Base-by-base conservation (phyloP, 2,797 vertebrate species). In the Hemibagrus guttatus region DNA sequence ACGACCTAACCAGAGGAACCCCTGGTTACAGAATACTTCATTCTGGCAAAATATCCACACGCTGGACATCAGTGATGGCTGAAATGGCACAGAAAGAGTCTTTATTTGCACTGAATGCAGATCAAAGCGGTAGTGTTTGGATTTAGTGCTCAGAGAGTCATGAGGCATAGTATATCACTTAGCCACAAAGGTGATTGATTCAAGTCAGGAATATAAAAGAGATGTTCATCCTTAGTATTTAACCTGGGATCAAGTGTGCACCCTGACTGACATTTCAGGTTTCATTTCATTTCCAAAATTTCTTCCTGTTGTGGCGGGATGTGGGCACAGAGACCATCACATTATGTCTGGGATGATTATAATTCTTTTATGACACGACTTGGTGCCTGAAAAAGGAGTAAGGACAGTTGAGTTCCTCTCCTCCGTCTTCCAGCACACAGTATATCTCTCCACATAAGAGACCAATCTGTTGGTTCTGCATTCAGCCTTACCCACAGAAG, bases 291-390 rank as follows among this genome's bases (percentile, higher is more conserved):
- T 87, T 83, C 39, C 49, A 84, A 75, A 58, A 68, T 81, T 69
- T 88, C 71, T 89, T 88, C 81, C 90, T 88, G 86, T 81, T 87
- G 92, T 90, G 94, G 92, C 91, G 92, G 93, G 95, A 96, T 95
- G 94, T 95, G 94, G 94, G 93, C 89, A 88, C 91, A 78, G 91
- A 90, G 94, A 91, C 94, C 92, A 94, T 94, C 91, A 93, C 92
- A 83, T 93, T 93, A 94, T 92, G 93, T 93, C 92, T 94, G 84
- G 68, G 83, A 93, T 94, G 93, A 94, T 81, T 74, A 78, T 83
- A 89, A 91, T 91, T 89, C 87, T 87, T 89, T 86, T 69, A 64
- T 86, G 86, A 89, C 82, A 89, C 87, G 78, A 88, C 84, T 63
- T 46, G 83, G 85, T 87, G 87, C 85, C 84, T 88, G 84, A 76